Base-by-base conservation (phyloP, 2,797 vertebrate genomes). In the Sternarchorhynchus goeldii region DNA sequence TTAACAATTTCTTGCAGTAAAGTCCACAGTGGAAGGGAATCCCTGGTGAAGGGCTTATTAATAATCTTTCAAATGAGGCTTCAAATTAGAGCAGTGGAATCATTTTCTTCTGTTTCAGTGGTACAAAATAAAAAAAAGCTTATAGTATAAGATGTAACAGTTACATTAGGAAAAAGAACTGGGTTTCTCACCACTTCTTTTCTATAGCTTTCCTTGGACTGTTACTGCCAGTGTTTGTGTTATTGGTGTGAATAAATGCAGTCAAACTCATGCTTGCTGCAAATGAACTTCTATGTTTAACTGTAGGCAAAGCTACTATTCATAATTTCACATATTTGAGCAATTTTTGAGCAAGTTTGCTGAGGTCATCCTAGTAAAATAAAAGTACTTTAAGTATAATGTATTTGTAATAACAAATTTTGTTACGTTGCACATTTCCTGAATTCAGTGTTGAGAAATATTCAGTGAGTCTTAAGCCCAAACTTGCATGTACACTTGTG, bases 401-500 rank as follows among this genome's bases (percentile, higher is more conserved):
- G 16, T 39, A 45, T 41, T 12, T 25, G 32, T 34, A 50, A 67
- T 36, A 39, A 12, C 6, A 21, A 20, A 7, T n/a, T 6, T 65
- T 4, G 34, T 41, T 20, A 20, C 20, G 2, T n/a, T 5, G 5
- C 25, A 29, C 21, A 10, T 34, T 16, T 50, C 14, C 14, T 67
- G 39, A 67, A 50, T 50, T 50, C 12, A 50, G 3, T 68, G 41
- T 39, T 72, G 32, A 58, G 1, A 6, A 71, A 31, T 25, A 58
- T 58, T 72, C n/a, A 58, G 69, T 72, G 32, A 39, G 32, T 58
- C 55, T 58, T 72, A 72, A 72, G n/a, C 58, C 69, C 58, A 58
- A 39, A 10, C 57, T 36, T 12, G 31, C 69, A 58, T 21, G 50
- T 36, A 34, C 7, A 34, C 55, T 20, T 57, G 55, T 8, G 12